A percentile compares a stretch with the other conserved stretches of the same genome.
Evolutionary conservation across 2,113 vertebrate genomes (phyloP).

Genomic region (Rhinolophus sinicus): DNA sequence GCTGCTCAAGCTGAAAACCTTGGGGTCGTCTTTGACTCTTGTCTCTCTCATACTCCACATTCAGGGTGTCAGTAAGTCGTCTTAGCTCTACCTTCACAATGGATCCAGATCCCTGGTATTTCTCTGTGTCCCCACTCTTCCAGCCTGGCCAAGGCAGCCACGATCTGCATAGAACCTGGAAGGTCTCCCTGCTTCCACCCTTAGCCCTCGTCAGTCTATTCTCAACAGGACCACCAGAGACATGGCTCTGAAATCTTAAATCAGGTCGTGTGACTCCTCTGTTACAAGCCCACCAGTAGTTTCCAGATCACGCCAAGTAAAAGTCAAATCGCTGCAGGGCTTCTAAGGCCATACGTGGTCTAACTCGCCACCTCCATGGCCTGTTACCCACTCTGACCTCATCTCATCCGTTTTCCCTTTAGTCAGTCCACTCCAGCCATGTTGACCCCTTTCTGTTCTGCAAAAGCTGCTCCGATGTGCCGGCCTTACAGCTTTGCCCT

Average conservation of each 20-base stretch:
- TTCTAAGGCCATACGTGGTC: rapidly evolving
- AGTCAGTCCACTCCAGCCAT: not conserved
- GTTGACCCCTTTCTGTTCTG: not conserved
- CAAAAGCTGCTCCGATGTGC: not conserved
- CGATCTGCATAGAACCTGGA: not conserved
- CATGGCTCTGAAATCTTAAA: not conserved
- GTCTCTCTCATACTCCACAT: not conserved
- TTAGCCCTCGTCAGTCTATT: not conserved
- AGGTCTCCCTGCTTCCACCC: not conserved
- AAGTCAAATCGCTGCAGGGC: not conserved
- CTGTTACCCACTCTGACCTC: not conserved
- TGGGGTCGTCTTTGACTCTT: not conserved
- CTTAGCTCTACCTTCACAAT: not conserved
- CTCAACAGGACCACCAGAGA: not conserved
- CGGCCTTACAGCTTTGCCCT: not conserved
- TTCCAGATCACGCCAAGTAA: not conserved
- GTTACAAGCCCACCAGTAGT: not conserved
- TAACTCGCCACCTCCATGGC: not conserved
- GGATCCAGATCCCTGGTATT: not conserved
- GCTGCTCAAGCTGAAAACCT: not conserved
- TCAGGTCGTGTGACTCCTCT: not conserved
- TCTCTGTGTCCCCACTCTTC: not conserved
- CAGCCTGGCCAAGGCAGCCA: not conserved
- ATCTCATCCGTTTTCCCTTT: not conserved
- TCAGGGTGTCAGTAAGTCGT: not conserved